Evolutionary conservation across 92 coral and sea anemone genomes (phyloP).

Genomic region (Porites cylindrica): DNA sequence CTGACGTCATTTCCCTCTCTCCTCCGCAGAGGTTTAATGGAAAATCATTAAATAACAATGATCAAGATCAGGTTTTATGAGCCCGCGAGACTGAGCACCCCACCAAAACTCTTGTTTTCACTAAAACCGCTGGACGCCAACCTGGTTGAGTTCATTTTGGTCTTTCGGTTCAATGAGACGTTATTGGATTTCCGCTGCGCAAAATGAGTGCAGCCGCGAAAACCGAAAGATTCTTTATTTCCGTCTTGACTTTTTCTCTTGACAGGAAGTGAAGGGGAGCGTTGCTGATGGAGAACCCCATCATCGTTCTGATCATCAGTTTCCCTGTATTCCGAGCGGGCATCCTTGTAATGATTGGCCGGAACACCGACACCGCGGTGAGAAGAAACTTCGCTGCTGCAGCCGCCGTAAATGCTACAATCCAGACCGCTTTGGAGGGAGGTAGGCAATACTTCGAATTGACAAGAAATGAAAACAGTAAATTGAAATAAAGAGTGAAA

Average conservation of each 20-base stretch:
- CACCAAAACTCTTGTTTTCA: no score
- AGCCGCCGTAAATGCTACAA: not conserved
- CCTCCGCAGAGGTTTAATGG: no score
- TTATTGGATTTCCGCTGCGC: not conserved
- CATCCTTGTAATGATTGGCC: not conserved
- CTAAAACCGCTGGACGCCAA: no score
- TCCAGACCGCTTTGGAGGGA: not conserved
- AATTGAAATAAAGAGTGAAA: no score
- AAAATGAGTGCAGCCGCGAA: not conserved
- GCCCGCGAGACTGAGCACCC: no score
- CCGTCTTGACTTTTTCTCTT: not conserved
- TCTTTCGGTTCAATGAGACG: not conserved
- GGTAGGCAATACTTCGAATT: not conserved
- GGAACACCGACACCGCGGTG: no score
- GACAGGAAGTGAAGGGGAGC: not conserved
- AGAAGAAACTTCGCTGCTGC: not conserved
- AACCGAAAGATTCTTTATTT: not conserved
- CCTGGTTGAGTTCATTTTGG: no score
- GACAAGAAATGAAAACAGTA: not conserved
- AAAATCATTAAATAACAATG: no score
- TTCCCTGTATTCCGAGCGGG: not conserved
- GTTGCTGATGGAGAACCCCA: not conserved
- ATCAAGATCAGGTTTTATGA: no score
- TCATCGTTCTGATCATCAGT: not conserved
- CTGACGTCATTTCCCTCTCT: no score